Conservation (phyloP, 2,797 vertebrate species). For the Arremon aurantiirostris region DNA sequence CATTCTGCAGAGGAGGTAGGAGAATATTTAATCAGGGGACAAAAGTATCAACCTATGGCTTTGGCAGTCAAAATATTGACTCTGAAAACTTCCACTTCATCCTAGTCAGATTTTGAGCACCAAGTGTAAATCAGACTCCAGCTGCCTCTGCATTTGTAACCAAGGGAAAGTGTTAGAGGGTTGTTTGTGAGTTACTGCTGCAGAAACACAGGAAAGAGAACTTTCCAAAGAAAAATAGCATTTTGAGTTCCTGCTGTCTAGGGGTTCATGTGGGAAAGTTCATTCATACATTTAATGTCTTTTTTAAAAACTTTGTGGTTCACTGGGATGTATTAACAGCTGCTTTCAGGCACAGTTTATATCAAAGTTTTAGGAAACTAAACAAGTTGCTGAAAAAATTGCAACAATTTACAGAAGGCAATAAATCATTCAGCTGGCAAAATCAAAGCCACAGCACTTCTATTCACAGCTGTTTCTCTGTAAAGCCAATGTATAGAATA, state of each 20-base stretch:
- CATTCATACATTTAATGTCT: not conserved
- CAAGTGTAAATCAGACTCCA: not conserved
- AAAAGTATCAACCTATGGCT: not conserved
- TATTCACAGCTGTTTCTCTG: not conserved
- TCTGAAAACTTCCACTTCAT: not conserved
- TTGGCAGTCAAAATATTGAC: not conserved
- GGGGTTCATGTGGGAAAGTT: not conserved
- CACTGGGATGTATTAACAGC: not conserved
- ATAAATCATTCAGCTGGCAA: not conserved
- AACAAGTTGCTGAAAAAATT: conserved; percentile 10
- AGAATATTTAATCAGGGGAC: not conserved
- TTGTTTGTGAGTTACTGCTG: not conserved
- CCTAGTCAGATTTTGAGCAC: not conserved
- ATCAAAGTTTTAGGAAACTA: not conserved
- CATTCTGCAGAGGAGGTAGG: not conserved
- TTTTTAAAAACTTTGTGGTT: not conserved
- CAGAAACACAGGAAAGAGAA: not conserved
- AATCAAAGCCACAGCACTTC: not conserved
- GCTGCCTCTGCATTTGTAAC: not conserved
- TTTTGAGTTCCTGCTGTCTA: not conserved
- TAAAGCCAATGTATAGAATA: not conserved
- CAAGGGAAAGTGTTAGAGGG: not conserved
- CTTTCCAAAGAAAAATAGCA: not conserved
- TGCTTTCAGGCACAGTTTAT: not conserved
- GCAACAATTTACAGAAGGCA: not conserved